A percentile compares a stretch with the other conserved stretches of the same genome.
phyloP scores from a whole-genome alignment of 2,797 vertebrate genomes.

The Sebastes matsubarae region DNA sequence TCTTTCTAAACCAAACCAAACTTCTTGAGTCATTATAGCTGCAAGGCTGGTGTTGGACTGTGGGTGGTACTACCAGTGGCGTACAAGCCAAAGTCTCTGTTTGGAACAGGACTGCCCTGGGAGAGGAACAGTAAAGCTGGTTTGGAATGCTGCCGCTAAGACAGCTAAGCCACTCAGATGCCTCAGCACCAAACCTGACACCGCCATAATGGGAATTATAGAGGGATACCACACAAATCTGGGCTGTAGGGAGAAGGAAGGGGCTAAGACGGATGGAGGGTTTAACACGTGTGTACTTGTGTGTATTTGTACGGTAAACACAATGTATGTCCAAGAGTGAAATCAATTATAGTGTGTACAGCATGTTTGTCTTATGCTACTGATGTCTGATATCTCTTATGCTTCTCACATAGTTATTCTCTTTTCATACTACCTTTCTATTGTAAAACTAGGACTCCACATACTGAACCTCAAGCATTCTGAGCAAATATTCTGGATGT shows the following conservation, averaged over 20 bases:
- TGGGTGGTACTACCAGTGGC: conserved; percentile 1
- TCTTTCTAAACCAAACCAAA: conserved; percentile 13
- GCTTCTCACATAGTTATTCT: neutral
- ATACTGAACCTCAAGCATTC: neutral
- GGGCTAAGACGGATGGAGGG: conserved; percentile 19
- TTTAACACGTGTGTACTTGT: neutral
- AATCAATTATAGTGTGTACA: neutral
- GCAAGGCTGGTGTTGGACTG: conserved; percentile 11
- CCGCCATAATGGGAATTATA: conserved; percentile 65
- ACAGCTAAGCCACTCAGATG: conserved; percentile 74
- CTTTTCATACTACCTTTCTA: neutral
- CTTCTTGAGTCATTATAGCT: conserved; percentile 2
- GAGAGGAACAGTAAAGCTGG: conserved; percentile 68
- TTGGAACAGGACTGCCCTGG: conserved; percentile 45
- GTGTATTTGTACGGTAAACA: conserved; percentile 14
- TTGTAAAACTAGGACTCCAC: neutral
- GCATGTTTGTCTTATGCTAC: neutral
- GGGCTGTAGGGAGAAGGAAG: conserved; percentile 26
- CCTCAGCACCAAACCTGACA: conserved; percentile 67
- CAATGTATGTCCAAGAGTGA: neutral
- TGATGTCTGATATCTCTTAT: neutral
- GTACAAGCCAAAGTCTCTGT: conserved; percentile 38
- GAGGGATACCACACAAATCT: conserved; percentile 69
- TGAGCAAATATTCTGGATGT: neutral
- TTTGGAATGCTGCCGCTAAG: conserved; percentile 66